Base-by-base conservation (phyloP, 2,888 invertebrate species). In the Chelonus formosanus region DNA sequence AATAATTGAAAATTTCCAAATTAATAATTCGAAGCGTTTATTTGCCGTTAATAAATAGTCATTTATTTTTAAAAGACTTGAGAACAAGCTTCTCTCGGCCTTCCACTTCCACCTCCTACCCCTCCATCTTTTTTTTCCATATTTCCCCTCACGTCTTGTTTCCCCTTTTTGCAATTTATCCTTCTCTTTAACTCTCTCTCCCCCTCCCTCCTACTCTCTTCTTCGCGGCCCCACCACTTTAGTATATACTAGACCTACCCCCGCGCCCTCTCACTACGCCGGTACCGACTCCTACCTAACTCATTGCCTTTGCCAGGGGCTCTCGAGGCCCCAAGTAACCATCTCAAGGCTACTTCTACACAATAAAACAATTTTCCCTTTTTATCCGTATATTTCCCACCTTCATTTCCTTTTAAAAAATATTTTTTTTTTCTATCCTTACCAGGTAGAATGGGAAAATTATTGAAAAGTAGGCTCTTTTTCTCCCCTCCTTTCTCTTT, bases 161-260 rank as follows among this genome's bases (percentile, higher is more conserved):
- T 57, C 57, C 43, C 54, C 60, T 45, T 57, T 53, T 58, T 50
- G 34, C 54, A 35, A 10, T 10, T 10, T 44, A 5, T 31, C n/a
- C 65, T 56, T 63, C 67, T 56, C 64, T 55, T 56, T 62, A 65
- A 52, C 67, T 65, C 65, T 63, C 64, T 50, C 55, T 52, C 61
- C 59, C 48, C 35, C 43, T 45, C 4, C 40, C 7, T 44, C 35
- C 56, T n/a, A n/a, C 6, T 50, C 44, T n/a, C 3, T 6, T 36
- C 45, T 31, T 3, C 57, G 31, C 54, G 8, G 36, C 57, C 54
- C 59, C 69, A 69, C 63, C 70, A 63, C 70, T 36, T 71, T 67
- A 64, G 66, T 62, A 63, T 20, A 20, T 20, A 20, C 20, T 20
- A 20, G 20, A 20, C 20, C 2, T 20, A 20, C 20, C 20, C 59